Base-by-base conservation (phyloP, 37 sponge, comb jelly and placozoan species). In the Beroe ovata region DNA sequence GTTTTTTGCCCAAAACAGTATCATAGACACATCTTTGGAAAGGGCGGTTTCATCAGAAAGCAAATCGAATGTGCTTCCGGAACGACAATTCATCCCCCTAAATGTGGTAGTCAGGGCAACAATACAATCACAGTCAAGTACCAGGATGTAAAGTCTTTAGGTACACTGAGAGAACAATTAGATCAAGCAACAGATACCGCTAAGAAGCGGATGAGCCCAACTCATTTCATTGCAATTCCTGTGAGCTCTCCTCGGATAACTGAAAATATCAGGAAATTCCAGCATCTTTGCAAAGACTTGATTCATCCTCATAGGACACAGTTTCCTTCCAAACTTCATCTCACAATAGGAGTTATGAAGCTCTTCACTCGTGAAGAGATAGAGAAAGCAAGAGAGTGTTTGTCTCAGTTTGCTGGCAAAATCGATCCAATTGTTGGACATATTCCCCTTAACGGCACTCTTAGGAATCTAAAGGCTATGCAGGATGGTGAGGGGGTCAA, bases 281-380 rank as follows among this genome's bases (percentile, higher is more conserved):
- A 77, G 54, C 54, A 92, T 61, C 64, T 28, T 1, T 35, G 63
- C 20, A 89, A 90, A 3, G 36, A 66, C 33, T 34, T 33, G 33
- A 40, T 95, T 1, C 64, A 64, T 23, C 59, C 89, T 14, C 69
- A 72, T 1, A 72, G 93, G 14, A 91, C 94, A 34, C 94, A 94
- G 64, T 39, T 20, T 0, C 93, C 94, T 2, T 59, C 47, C 29
- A 93, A 93, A 71, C 71, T 96, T 22, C 97, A 96, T 89, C 58
- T 96, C 0, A 96, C 97, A 21, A 32, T 96, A 0, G 95, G 92
- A 0, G 91, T 93, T 32, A 0, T 94, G 60, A 88, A 92, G 32
- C 60, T 93, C 14, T 92, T 92, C 90, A 91, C 81, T 26, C 60
- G 60, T 29, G 90, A 92, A 47, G 96, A 95, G 62, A 89, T 91